Evolutionary conservation across 2,888 invertebrate species (phyloP), one percentile per base, ranked within the genome.

Genomic region (Mystacides longicornis): DNA sequence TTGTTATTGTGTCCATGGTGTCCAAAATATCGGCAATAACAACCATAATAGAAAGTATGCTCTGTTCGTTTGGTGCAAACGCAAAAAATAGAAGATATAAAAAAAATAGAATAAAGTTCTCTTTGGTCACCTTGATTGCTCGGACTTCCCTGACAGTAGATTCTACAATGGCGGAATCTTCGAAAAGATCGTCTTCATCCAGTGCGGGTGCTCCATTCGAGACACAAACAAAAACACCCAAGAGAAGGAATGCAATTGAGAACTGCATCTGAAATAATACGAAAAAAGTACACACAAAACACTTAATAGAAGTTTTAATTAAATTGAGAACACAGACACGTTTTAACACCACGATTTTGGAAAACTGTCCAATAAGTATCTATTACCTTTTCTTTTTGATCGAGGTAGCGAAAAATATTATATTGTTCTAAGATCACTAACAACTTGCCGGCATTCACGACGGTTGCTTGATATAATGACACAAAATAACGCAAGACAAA

Each of bases 111-210:
- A n/a, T n/a, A n/a, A n/a, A n/a, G n/a, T n/a, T n/a, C n/a, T n/a
- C n/a, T n/a, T n/a, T n/a, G n/a, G n/a, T n/a, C 64, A 77, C 77
- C 65, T 77, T 68, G 57, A 75, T 75, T 14, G 80, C 80, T 63
- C 81, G 71, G 0, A 79, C 73, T 69, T 80, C 80, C 46, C 82
- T 69, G 19, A 81, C 70, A 60, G 78, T 79, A 5, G 81, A 81
- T 56, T 80, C 81, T 4, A 81, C 77, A 21, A 79, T 71, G 57
- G 73, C 69, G 1, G 79, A 78, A 63, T 81, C 81, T 61, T 73
- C 78, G 18, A 70, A 73, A 55, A 73, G 63, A 57, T 71, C 68
- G 57, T 75, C 64, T 51, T 74, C 76, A 48, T 71, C 68, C 7
- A 75, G 31, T 16, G 59, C 43, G n/a, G 61, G 61, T 45, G 55